phyloP scores from a whole-genome alignment of 1,140 invertebrate genomes.

The Diabrotica undecimpunctata region DNA sequence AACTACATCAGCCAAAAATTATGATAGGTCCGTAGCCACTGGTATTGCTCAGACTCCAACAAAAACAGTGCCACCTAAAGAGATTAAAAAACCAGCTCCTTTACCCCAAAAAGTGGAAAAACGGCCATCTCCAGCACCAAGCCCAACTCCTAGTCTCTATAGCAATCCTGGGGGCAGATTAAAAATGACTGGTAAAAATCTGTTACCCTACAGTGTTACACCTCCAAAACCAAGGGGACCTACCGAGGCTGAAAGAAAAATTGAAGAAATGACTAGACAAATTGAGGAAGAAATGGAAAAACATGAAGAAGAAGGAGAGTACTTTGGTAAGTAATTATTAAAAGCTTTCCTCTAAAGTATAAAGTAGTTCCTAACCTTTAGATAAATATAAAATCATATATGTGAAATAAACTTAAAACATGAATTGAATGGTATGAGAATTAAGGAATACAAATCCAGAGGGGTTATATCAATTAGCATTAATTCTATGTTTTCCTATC shows the following conservation, averaged over 20 bases:
- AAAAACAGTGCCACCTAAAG: conserved; percentile 32
- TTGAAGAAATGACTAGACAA: conserved; percentile 84
- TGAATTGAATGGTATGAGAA: too few species aligned
- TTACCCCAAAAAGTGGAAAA: conserved; percentile 25
- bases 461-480: too few species aligned
- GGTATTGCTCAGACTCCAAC: conserved; percentile 44
- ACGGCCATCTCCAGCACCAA: conserved; percentile 42
- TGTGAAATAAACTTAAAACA: too few species aligned
- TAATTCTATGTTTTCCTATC: too few species aligned
- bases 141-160: conserved; percentile 53
- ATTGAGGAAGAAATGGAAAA: conserved; percentile 94
- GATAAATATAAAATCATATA: too few species aligned
- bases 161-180: conserved; percentile 37
- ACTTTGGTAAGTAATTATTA: conserved; percentile 73
- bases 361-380: too few species aligned
- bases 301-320: conserved; percentile 90
- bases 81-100: conserved; percentile 24
- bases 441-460: too few species aligned
- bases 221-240: conserved; percentile 78
- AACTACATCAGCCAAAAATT: conserved; percentile 44
- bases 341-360: too few species aligned
- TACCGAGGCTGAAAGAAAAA: conserved; percentile 85
- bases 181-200: conserved; percentile 63
- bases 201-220: conserved; percentile 84
- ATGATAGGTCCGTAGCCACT: conserved; percentile 41